Evolutionary conservation across 2,888 invertebrate species (phyloP), one percentile per base, ranked within the genome.

Genomic region (Monopis laevigella): DNA sequence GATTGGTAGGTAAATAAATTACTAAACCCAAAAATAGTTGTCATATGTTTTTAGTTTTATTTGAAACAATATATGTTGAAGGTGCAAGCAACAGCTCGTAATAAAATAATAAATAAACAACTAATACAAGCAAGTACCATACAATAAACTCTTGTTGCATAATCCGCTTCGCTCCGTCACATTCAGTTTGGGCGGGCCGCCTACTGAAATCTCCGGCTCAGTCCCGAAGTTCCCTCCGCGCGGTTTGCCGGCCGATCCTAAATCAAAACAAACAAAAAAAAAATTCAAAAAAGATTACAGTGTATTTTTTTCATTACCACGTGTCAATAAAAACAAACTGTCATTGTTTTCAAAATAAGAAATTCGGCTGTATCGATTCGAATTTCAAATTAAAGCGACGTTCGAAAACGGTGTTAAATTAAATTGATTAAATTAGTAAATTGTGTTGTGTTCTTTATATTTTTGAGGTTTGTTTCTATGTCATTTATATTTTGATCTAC

Each of bases 211-310:
- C 72, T 72, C 70, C 65, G 12, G 21, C 60, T 60, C 65, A 80
- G 80, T 80, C 80, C 74, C 75, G 73, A 56, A 70, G 81, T 81
- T 78, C 74, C 66, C 82, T 82, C 82, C 82, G 82, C 70, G 81
- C 82, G 81, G 82, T 78, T 70, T 69, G 75, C 81, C 78, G 62
- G 81, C 68, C 67, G 62, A 66, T 69, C 64, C 65, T 71, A 53
- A 49, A 45, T 43, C 46, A 53, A 44, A 49, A 32, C 44, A 24
- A 49, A 50, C 41, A 44, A 51, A 60, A 53, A 42, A 27, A 35
- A 27, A 44, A 34, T 41, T 35, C 47, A 48, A 47, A 43, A 51
- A 45, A 46, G 49, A 51, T 45, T 51, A 49, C 48, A 53, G 55
- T 51, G 59, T 61, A 55, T 48, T n/a, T 39, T 35, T 42, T 24